Evolutionary conservation across 2,888 invertebrate genomes (phyloP).

Genomic region (Thalpophila matura): DNA sequence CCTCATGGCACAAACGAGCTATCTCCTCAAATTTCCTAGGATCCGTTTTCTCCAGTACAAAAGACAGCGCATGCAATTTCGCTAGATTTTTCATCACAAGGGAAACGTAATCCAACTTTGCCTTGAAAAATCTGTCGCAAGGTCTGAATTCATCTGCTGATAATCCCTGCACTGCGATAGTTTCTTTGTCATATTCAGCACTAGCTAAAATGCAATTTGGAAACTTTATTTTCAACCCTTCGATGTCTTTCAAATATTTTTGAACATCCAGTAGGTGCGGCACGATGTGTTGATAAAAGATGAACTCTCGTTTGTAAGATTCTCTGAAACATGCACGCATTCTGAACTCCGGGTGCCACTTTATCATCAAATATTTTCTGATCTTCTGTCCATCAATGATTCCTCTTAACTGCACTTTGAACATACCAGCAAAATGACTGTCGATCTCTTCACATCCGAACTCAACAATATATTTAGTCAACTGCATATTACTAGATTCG

Average conservation of each 20-base stretch:
- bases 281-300: conserved; percentile 69
- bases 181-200: conserved; percentile 74
- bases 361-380: conserved; percentile 69
- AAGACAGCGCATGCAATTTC: conserved; percentile 80
- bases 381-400: conserved; percentile 72
- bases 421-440: conserved; percentile 71
- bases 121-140: conserved; percentile 71
- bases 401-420: conserved; percentile 74
- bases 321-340: conserved; percentile 73
- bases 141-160: conserved; percentile 61
- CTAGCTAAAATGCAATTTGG: conserved; percentile 75
- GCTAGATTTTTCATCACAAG: conserved; percentile 79
- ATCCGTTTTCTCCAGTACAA: conserved; percentile 70
- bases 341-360: conserved; percentile 75
- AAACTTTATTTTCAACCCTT: conserved; percentile 81
- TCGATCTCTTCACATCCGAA: conserved; percentile 77
- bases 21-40: conserved; percentile 72
- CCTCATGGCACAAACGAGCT: conserved; percentile 68
- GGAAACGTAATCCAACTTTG: conserved; percentile 71
- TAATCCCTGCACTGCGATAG: conserved; percentile 66
- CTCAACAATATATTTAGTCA: conserved; percentile 68
- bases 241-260: conserved; percentile 71
- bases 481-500: conserved; percentile 66
- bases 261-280: conserved; percentile 76
- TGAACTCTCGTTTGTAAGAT: conserved; percentile 74